These are phyloP conservation scores for Thalpophila matura DNA, from an alignment of 2,888 invertebrate species.

Conservation along the genomic window DNA sequence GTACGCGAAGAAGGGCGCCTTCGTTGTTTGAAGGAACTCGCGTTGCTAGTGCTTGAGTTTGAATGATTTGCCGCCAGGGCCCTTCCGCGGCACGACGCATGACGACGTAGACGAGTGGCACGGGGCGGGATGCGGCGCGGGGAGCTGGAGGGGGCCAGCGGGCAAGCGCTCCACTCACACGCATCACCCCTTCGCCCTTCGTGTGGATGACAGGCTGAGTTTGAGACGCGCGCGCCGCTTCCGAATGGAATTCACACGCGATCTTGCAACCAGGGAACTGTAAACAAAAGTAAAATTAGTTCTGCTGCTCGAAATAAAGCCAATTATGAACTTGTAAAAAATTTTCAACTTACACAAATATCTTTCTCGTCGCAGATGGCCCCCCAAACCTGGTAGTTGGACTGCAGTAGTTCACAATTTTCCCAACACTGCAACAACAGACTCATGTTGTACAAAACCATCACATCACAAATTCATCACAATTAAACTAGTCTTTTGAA, in stretches of 20 bases:
- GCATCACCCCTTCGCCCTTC: constrained; percentile 93
- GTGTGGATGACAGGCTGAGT: constrained; percentile 93
- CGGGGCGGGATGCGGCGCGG: constrained; percentile 89
- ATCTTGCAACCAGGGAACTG: constrained; percentile 94
- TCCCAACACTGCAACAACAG: constrained; percentile 94
- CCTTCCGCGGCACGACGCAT: constrained; percentile 92
- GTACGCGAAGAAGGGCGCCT: constrained; percentile 92
- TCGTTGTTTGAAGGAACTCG: constrained; percentile 92
- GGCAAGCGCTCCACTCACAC: constrained; percentile 91
- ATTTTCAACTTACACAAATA: constrained; percentile 92
- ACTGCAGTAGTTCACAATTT: constrained; percentile 93
- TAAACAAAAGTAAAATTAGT: constrained; percentile 67
- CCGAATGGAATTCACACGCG: constrained; percentile 93
- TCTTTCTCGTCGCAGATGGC: constrained; percentile 93
- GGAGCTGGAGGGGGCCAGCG: constrained; percentile 92
- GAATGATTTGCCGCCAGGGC: constrained; percentile 92
- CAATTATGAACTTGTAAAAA: constrained; percentile 28
- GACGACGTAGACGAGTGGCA: constrained; percentile 93
- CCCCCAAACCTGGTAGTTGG: constrained; percentile 94
- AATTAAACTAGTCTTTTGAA: constrained; percentile 74
- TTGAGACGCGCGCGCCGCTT: constrained; percentile 91
- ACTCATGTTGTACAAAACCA: constrained; percentile 64
- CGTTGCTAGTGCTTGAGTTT: constrained; percentile 92
- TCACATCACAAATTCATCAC: constrained; percentile 70
- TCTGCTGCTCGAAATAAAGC: neutral